A percentile compares a stretch with the other conserved stretches of the same genome.
Conservation (phyloP, 2,888 invertebrate species). For the Lapara coniferarum region DNA sequence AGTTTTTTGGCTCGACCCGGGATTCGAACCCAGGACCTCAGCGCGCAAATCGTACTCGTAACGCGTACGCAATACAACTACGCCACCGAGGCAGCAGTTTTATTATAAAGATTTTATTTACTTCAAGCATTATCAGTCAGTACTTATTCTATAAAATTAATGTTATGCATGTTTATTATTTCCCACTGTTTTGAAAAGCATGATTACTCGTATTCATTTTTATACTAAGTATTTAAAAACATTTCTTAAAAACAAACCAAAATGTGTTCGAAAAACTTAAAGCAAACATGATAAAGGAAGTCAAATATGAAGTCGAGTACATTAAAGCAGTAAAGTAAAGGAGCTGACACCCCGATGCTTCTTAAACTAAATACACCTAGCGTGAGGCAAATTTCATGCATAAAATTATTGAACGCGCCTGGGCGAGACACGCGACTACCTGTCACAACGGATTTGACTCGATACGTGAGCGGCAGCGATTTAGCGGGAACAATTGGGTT, state of each 20-base stretch:
- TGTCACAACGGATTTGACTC: conserved; percentile 48
- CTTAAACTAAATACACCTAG: conserved; percentile 65
- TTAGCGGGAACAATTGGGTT: background rate
- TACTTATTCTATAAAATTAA: too few relatives aligned
- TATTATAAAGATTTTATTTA: too few relatives aligned
- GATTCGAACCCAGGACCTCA: too few relatives aligned
- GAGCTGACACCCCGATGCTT: conserved; percentile 42
- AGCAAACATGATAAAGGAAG: conserved; percentile 25
- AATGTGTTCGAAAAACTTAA: conserved; percentile 15
- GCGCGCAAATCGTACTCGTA: too few relatives aligned
- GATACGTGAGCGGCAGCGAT: conserved; percentile 40
- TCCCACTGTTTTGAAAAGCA: too few relatives aligned
- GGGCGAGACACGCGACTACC: conserved; percentile 64
- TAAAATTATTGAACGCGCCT: conserved; percentile 74
- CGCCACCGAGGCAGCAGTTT: too few relatives aligned
- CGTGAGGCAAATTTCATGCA: conserved; percentile 74
- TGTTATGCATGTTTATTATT: too few relatives aligned
- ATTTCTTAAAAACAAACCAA: conserved; percentile 1
- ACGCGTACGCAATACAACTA: too few relatives aligned
- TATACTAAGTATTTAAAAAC: too few relatives aligned
- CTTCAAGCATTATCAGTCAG: too few relatives aligned
- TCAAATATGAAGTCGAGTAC: conserved; percentile 27
- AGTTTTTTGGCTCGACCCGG: too few relatives aligned
- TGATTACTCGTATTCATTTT: too few relatives aligned
- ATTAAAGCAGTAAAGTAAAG: conserved; percentile 28